A percentile compares a stretch with the other conserved stretches of the same genome.
Conservation (phyloP, 2,888 invertebrate species). For the Acholoe squamosa region DNA sequence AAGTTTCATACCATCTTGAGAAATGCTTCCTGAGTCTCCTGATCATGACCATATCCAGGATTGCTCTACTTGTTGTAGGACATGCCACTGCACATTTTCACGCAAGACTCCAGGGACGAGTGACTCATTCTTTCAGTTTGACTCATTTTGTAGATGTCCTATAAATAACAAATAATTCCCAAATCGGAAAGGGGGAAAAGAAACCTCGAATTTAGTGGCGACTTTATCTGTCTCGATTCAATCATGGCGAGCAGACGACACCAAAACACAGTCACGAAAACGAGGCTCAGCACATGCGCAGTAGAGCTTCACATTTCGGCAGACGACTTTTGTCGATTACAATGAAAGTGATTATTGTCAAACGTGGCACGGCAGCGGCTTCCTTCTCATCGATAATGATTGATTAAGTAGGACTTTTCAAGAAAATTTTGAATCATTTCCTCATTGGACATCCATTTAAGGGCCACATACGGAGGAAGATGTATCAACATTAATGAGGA, state of each 20-base stretch:
- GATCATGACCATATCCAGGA: too few relatives aligned
- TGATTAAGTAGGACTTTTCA: conserved; percentile 37
- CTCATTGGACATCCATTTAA: conserved; percentile 42
- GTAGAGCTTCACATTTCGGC: neutral
- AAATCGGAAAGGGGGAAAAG: neutral
- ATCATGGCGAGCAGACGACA: neutral
- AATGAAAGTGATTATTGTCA: conserved; percentile 55
- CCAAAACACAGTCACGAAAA: conserved; percentile 4
- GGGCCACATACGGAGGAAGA: conserved; percentile 19
- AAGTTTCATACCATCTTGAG: too few relatives aligned
- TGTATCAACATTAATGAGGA: conserved; percentile 48
- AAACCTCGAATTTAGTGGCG: neutral
- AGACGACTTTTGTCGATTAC: conserved; percentile 32
- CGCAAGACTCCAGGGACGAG: neutral
- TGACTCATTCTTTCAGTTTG: neutral
- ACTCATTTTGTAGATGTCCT: neutral
- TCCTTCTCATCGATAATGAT: conserved; percentile 22
- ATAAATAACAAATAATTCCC: conserved; percentile 3
- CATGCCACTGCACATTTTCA: too few relatives aligned
- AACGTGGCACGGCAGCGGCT: neutral
- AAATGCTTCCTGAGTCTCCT: too few relatives aligned
- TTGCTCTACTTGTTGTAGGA: too few relatives aligned
- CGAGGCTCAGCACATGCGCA: neutral
- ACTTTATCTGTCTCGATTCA: conserved; percentile 9
- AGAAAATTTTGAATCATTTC: conserved; percentile 44